phyloP scores from a whole-genome alignment of 2,113 vertebrate genomes.

The Cyprinodon tularosa region DNA sequence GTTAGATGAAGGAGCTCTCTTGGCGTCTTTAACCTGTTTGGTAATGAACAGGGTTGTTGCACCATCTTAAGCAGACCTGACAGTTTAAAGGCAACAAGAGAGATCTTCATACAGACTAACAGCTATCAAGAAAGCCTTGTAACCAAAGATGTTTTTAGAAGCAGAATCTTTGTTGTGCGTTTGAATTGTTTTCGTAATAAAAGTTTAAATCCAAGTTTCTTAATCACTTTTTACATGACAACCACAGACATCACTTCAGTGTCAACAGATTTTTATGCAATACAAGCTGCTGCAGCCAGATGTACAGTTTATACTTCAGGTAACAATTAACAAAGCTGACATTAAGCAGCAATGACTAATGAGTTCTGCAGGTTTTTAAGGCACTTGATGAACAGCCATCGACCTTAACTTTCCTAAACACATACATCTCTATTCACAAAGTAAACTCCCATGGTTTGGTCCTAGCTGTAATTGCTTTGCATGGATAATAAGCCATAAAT shows the following conservation, averaged over 20 bases:
- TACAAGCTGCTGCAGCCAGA: neutral
- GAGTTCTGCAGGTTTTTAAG: constrained; percentile 52
- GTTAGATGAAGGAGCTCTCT: too few relatives aligned
- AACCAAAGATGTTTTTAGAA: constrained; percentile 25
- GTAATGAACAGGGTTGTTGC: too few relatives aligned
- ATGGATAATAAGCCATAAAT: constrained; percentile 34
- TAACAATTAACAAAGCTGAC: neutral
- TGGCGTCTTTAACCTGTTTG: too few relatives aligned
- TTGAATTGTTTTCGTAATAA: constrained; percentile 46
- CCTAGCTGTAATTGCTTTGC: constrained; percentile 39
- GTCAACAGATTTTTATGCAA: constrained; percentile 13
- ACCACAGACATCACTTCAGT: neutral
- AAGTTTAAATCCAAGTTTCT: neutral
- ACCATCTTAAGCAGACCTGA: too few relatives aligned
- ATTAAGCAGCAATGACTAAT: neutral
- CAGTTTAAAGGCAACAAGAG: too few relatives aligned
- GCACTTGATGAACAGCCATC: constrained; percentile 54
- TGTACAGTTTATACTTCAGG: neutral
- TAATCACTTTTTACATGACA: neutral
- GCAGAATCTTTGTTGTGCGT: neutral
- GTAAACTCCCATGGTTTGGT: constrained; percentile 29
- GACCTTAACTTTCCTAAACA: neutral
- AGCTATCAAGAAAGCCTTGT: neutral
- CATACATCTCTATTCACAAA: neutral
- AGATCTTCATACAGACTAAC: too few relatives aligned